A percentile compares a stretch with the other conserved stretches of the same genome.
phyloP scores from a whole-genome alignment of 2,797 vertebrate genomes.

The Echiichthys vipera region DNA sequence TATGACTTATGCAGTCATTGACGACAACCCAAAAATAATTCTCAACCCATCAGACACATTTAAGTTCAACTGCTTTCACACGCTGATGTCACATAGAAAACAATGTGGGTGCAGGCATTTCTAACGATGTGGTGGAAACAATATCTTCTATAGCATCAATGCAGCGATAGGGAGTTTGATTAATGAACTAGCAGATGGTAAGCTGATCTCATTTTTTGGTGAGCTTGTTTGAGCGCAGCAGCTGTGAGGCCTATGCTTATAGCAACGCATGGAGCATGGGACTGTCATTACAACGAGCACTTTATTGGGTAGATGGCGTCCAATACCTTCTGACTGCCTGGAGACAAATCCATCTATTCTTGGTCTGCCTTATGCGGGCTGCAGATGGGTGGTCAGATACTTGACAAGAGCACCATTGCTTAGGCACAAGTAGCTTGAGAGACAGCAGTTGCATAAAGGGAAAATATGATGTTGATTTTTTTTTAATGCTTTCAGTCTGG shows the following conservation, averaged over 20 bases:
- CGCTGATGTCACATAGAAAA: slow-evolving; percentile 70
- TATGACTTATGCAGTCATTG: slow-evolving; percentile 22
- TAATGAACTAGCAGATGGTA: slow-evolving; percentile 81
- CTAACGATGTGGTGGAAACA: slow-evolving; percentile 71
- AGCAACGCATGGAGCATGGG: slow-evolving; percentile 45
- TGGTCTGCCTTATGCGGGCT: slow-evolving; percentile 40
- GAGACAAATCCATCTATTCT: slow-evolving; percentile 52
- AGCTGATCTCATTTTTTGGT: slow-evolving; percentile 74
- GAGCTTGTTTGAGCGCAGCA: slow-evolving; percentile 59
- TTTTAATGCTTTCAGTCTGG: slow-evolving; percentile 63
- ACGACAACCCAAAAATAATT: slow-evolving; percentile 44
- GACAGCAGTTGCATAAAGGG: slow-evolving; percentile 42
- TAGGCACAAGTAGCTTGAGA: slow-evolving; percentile 1
- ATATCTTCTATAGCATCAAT: slow-evolving; percentile 60
- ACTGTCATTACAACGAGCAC: slow-evolving; percentile 69
- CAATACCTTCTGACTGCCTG: slow-evolving; percentile 56
- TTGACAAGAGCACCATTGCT: slow-evolving; percentile 33
- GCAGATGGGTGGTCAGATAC: slow-evolving; percentile 59
- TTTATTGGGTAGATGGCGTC: slow-evolving; percentile 50
- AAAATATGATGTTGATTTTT: slow-evolving; percentile 49
- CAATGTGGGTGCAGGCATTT: slow-evolving; percentile 52
- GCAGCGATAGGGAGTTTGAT: slow-evolving; percentile 78
- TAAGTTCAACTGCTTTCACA: slow-evolving; percentile 58
- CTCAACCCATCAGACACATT: slow-evolving; percentile 48
- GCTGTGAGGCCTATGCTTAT: slow-evolving; percentile 63